Evolutionary conservation across 2,113 vertebrate species (phyloP).

Genomic region (Propithecus coquereli): DNA sequence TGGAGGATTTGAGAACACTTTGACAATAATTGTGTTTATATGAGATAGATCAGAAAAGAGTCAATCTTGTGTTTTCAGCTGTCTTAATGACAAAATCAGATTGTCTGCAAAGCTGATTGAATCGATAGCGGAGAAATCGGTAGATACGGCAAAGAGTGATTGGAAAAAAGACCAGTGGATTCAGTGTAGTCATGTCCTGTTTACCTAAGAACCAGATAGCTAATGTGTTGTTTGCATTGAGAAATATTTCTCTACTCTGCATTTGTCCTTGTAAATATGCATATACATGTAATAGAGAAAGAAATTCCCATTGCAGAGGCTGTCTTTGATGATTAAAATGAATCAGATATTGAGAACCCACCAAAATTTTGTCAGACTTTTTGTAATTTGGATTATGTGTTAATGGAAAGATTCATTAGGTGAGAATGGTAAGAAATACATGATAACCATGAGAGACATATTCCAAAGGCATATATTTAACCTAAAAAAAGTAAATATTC

Average conservation of each 20-base stretch:
- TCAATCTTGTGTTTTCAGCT: slow-evolving; percentile 30
- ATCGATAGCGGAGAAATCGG: not conserved
- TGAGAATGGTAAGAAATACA: not conserved
- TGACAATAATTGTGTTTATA: slow-evolving; percentile 38
- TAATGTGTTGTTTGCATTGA: not conserved
- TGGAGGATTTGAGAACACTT: slow-evolving; percentile 35
- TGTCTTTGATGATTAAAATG: not conserved
- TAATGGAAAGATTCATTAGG: not conserved
- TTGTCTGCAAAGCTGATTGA: slow-evolving; percentile 7
- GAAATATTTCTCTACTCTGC: not conserved
- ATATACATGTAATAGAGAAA: not conserved
- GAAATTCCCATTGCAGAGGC: not conserved
- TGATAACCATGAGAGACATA: not conserved
- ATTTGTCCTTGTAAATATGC: not conserved
- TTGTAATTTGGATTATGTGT: not conserved
- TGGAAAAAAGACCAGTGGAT: not conserved
- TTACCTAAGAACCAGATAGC: not conserved
- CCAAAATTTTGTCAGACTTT: not conserved
- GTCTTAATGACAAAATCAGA: slow-evolving; percentile 46
- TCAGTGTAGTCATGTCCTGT: not conserved
- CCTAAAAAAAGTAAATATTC: not conserved
- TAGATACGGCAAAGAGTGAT: not conserved
- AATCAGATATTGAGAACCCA: not conserved
- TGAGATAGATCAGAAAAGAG: slow-evolving; percentile 45
- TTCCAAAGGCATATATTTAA: not conserved